Percentiles rank a stretch among this genome's conserved stretches.
Conservation (phyloP, 2,888 invertebrate genomes). For the Ichneumoninae sp. region DNA sequence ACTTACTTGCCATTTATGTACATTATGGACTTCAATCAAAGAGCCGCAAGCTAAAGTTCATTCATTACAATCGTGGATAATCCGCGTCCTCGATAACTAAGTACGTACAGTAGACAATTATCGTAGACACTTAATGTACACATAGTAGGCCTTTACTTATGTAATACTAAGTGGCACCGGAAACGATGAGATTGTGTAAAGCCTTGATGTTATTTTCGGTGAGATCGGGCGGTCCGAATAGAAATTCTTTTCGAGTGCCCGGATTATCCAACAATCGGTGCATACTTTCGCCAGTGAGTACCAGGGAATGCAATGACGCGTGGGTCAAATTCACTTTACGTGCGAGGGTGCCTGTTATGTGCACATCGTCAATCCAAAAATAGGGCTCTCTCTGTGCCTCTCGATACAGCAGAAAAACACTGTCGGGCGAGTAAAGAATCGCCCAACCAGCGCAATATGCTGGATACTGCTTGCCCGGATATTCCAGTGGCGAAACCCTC, state of each 20-base stretch:
- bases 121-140: constrained; percentile 13
- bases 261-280: constrained; percentile 77
- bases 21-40: neutral
- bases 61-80: neutral
- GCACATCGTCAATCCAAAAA: constrained; percentile 95
- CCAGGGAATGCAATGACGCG: constrained; percentile 85
- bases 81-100: neutral
- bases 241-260: constrained; percentile 82
- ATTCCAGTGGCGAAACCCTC: constrained; percentile 90
- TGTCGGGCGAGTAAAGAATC: constrained; percentile 89
- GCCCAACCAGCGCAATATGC: constrained; percentile 91
- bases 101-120: constrained; percentile 4
- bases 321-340: constrained; percentile 86
- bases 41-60: neutral
- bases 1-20: neutral
- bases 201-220: constrained; percentile 84
- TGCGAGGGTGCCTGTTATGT: constrained; percentile 89
- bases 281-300: constrained; percentile 81
- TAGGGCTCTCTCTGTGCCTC: constrained; percentile 88
- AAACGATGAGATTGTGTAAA: constrained; percentile 84
- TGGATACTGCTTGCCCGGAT: constrained; percentile 88
- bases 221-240: constrained; percentile 86
- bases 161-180: constrained; percentile 53
- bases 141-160: constrained; percentile 6
- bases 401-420: constrained; percentile 86